Evolutionary conservation across 92 coral and sea anemone genomes (phyloP), one percentile per base, ranked within the genome.

Genomic region (Scolanthus callimorphus): DNA sequence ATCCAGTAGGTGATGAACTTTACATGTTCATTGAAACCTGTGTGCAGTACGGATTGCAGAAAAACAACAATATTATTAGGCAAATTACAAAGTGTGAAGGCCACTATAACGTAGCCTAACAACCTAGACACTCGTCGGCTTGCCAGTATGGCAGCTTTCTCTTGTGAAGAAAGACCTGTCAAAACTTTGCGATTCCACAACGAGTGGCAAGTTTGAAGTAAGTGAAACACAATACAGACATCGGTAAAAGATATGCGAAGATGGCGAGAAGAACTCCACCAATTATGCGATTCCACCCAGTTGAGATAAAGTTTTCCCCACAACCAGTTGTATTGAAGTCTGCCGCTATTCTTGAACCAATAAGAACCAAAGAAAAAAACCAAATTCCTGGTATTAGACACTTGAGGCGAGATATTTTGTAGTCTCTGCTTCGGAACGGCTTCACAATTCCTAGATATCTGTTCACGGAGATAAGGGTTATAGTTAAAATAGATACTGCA

Each of bases 251-350:
- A 19, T 49, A 49, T 10, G 61, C 73, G 10, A 57, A 59, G 4
- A 54, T 48, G 11, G 43, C 53, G 9, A 66, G 43, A n/a, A 50
- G 27, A 11, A 66, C 38, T 11, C 73, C 73, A 13, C 73, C 73
- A 0, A 22, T 20, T 0, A 66, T 66, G 17, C 43, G 25, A 15
- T 31, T 52, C 11, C 53, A 22, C 24, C 26, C 38, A 9, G 73
- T 39, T 4, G 52, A 34, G n/a, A 50, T 59, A 2, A 66, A 52
- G 21, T 41, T 13, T 19, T 25, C 34, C 2, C 19, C 12, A 44
- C 73, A 66, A 1, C 62, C 62, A 3, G 39, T 19, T 3, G 23
- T 54, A 21, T 52, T 12, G 20, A 66, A 66, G 39, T 66, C 73
- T 17, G 54, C 60, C 20, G 37, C 19, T 1, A 66, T 11, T 39